Conservation (phyloP, 2,888 invertebrate genomes). For the Choristoneura rosaceana region DNA sequence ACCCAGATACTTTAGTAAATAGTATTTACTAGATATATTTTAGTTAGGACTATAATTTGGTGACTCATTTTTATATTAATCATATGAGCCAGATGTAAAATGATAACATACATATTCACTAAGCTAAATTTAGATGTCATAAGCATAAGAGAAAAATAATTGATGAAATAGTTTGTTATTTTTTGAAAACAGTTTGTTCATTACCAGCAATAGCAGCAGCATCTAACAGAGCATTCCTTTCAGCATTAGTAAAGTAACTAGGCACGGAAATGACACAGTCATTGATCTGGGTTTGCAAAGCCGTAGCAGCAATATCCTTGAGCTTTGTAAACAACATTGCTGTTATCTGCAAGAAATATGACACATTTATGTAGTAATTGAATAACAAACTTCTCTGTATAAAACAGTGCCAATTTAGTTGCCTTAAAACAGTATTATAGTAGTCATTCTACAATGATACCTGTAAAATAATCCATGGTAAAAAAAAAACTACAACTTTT, state of each 20-base stretch:
- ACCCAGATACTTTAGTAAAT: neutral
- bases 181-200: neutral
- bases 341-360: slow-evolving; percentile 85
- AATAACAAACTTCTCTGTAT: no score
- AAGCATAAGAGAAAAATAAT: no score
- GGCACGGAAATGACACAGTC: slow-evolving; percentile 98
- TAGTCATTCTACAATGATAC: no score
- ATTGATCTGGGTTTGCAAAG: slow-evolving; percentile 95
- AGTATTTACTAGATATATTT: no score
- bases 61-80: slow-evolving; percentile 26
- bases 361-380: neutral
- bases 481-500: no score
- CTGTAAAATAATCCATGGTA: no score
- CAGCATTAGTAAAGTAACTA: slow-evolving; percentile 97
- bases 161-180: neutral
- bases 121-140: neutral
- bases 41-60: neutral
- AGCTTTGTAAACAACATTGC: slow-evolving; percentile 99
- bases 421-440: no score
- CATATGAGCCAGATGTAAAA: slow-evolving; percentile 18
- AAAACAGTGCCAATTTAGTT: no score
- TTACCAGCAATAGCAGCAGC: slow-evolving; percentile 95
- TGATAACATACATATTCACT: neutral
- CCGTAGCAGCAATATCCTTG: slow-evolving; percentile 94
- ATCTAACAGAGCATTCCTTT: slow-evolving; percentile 95